Conservation (phyloP, 2,113 vertebrate species). For the Bagarius yarrelli region DNA sequence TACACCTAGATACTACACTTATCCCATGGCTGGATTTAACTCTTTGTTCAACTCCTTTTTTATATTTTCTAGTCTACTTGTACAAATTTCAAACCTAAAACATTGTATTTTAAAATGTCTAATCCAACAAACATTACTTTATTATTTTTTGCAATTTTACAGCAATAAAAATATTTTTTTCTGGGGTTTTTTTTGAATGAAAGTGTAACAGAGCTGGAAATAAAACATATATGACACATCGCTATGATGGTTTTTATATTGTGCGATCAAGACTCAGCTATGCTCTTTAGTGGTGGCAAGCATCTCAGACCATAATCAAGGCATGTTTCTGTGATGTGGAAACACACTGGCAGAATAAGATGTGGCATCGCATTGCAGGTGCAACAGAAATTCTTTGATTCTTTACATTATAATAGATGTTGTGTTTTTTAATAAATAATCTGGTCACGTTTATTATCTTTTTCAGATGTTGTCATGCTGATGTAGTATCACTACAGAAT, state of each 20-base stretch:
- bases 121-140: not conserved
- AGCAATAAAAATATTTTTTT: not conserved
- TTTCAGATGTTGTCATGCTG: constrained; percentile 30
- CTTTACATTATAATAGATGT: constrained; percentile 20
- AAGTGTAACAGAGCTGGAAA: not conserved
- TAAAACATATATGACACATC: not conserved
- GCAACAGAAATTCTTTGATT: constrained; percentile 14
- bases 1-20: not conserved
- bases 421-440: constrained; percentile 32
- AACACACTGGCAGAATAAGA: not conserved
- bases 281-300: not conserved
- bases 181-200: not conserved
- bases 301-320: not conserved
- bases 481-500: not conserved
- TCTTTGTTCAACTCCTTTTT: not conserved
- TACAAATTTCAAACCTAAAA: too few species aligned
- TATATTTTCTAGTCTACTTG: not conserved
- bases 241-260: not conserved
- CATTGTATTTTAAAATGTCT: not conserved
- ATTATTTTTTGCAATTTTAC: not conserved
- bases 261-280: constrained; percentile 12
- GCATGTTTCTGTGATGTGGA: not conserved
- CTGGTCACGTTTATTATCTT: constrained; percentile 27
- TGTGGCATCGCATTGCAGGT: constrained; percentile 6
- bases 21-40: not conserved